A percentile compares a stretch with the other conserved stretches of the same genome.
Evolutionary conservation across 1,140 invertebrate species (phyloP).

Genomic region (Adoxophyes honmai): DNA sequence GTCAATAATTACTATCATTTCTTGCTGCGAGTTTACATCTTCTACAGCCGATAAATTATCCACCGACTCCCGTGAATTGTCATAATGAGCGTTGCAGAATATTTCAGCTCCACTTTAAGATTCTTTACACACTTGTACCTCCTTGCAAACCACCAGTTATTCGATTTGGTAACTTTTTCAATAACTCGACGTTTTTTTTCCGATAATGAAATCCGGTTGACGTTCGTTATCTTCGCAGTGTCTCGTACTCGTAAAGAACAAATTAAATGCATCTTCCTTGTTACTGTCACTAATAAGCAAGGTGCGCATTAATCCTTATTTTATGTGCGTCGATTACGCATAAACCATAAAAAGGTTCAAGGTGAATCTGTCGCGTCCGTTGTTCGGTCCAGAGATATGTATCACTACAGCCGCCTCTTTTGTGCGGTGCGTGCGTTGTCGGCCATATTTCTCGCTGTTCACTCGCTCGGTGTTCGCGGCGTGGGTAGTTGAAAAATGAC

Average conservation of each 20-base stretch:
- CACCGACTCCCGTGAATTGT: conserved; percentile 63
- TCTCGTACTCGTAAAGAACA: too few species aligned
- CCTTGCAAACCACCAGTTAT: too few species aligned
- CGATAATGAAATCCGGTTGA: too few species aligned
- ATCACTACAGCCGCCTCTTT: conserved; percentile 65
- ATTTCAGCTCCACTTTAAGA: conserved; percentile 37
- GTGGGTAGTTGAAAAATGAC: conserved; percentile 77
- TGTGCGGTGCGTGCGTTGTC: conserved; percentile 65
- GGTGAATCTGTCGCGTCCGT: conserved; percentile 48
- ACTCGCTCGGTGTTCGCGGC: conserved; percentile 48
- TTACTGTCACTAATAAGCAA: conserved; percentile 7
- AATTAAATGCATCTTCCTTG: neutral
- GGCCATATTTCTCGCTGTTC: conserved; percentile 68
- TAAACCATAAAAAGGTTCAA: conserved; percentile 46
- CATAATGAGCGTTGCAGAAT: conserved; percentile 55
- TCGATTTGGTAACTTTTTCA: too few species aligned
- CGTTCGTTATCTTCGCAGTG: too few species aligned
- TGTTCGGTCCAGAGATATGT: conserved; percentile 55
- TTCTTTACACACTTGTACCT: conserved; percentile 40
- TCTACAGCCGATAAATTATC: conserved; percentile 50
- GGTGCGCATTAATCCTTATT: conserved; percentile 11
- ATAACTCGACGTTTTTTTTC: too few species aligned
- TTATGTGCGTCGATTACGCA: conserved; percentile 33
- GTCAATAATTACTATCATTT: conserved; percentile 73
- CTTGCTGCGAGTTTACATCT: conserved; percentile 48